phyloP scores from a whole-genome alignment of 2,888 invertebrate genomes.

The Melanophora roralis region DNA sequence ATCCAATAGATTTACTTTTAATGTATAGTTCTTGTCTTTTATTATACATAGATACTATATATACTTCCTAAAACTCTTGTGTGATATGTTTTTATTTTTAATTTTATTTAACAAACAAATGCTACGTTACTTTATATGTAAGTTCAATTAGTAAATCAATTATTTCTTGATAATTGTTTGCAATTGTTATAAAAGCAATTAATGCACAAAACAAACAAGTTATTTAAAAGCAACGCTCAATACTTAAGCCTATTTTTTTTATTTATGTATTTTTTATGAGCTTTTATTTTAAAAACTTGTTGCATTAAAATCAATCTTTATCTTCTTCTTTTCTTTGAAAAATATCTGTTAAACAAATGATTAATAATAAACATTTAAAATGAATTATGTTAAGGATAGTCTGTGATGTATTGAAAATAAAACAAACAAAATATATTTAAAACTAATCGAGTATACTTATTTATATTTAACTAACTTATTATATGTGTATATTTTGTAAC shows the following conservation, averaged over 20 bases:
- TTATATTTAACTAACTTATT: constrained; percentile 35
- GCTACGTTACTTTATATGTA: constrained; percentile 5
- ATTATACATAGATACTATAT: constrained; percentile 1
- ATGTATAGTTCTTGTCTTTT: background rate
- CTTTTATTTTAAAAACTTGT: background rate
- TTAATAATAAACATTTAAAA: constrained; percentile 62
- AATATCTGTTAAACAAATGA: constrained; percentile 54
- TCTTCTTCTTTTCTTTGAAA: background rate
- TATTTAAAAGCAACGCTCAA: constrained; percentile 48
- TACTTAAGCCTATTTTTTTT: background rate
- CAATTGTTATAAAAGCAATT: constrained; percentile 19
- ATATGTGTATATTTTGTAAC: constrained; percentile 20
- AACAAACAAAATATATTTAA: constrained; percentile 42
- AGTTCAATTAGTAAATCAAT: constrained; percentile 13
- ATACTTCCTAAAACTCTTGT: constrained; percentile 57
- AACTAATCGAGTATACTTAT: constrained; percentile 52
- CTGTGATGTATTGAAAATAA: constrained; percentile 62
- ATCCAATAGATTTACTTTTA: background rate
- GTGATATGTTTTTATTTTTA: constrained; percentile 52
- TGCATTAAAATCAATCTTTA: constrained; percentile 22
- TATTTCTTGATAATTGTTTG: constrained; percentile 13
- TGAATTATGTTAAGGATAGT: constrained; percentile 62
- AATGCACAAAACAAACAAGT: constrained; percentile 40
- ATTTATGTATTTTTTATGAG: background rate
- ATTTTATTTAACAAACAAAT: constrained; percentile 6